A percentile compares a stretch with the other conserved stretches of the same genome.
Conservation (phyloP, 2,888 invertebrate species). For the Yponomeuta plumbellus region DNA sequence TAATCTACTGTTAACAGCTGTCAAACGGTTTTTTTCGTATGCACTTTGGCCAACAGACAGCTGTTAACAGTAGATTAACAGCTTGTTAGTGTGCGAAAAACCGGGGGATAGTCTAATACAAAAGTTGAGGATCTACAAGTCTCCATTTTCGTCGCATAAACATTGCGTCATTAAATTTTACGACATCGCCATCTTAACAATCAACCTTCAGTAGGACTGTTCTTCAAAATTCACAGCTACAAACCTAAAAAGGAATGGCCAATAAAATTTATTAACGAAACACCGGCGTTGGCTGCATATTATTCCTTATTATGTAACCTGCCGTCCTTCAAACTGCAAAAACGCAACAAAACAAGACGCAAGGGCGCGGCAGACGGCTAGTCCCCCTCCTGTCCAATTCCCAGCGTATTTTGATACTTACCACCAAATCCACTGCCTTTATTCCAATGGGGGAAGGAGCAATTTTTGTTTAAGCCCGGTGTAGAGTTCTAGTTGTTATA, state of each 20-base stretch:
- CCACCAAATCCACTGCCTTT: neutral
- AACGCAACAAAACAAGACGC: conserved; percentile 12
- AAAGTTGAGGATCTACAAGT: no score
- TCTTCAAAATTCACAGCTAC: neutral
- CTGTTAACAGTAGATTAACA: no score
- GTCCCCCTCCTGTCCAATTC: conserved; percentile 36
- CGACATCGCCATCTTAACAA: no score
- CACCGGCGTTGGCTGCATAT: neutral
- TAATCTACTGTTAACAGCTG: no score
- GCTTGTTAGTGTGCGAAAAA: no score
- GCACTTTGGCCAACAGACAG: no score
- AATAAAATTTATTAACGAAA: neutral
- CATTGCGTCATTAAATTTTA: no score
- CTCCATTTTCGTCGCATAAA: no score
- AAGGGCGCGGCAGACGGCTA: conserved; percentile 55
- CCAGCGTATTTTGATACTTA: neutral
- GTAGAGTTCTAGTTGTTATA: no score
- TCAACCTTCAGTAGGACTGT: no score
- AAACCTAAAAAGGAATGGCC: neutral
- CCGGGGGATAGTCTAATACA: no score
- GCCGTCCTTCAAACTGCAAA: neutral
- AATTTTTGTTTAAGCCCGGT: neutral
- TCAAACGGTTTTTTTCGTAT: no score
- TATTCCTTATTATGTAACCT: neutral
- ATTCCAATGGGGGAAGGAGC: neutral